These are phyloP conservation scores for Microcebus jonahi DNA, from an alignment of 2,113 vertebrate species.

Conservation along the genomic window DNA sequence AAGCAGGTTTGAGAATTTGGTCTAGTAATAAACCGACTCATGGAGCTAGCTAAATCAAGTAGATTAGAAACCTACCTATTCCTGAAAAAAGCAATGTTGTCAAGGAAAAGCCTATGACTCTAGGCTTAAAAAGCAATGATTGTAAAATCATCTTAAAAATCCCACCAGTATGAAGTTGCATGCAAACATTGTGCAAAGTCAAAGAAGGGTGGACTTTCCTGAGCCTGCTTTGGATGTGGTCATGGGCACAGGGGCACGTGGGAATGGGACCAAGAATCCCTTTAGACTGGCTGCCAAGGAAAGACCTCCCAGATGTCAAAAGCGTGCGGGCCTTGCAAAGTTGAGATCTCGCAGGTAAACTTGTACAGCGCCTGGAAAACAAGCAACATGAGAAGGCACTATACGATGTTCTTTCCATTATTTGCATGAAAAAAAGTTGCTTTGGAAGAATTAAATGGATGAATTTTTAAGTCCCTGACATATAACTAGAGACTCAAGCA, in stretches of 20 bases:
- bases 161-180: not conserved
- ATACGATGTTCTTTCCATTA: not conserved
- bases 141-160: not conserved
- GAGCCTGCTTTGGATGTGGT: no score
- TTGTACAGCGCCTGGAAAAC: not conserved
- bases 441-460: not conserved
- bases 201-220: not conserved
- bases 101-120: not conserved
- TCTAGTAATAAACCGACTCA: not conserved
- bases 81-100: not conserved
- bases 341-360: no score
- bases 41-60: no score
- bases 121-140: not conserved
- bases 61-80: not conserved
- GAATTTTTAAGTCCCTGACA: not conserved
- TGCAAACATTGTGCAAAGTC: not conserved
- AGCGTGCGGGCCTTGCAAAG: fast-evolving
- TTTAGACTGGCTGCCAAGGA: not conserved
- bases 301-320: not conserved
- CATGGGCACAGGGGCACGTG: not conserved
- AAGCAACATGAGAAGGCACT: not conserved
- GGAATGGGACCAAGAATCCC: no score
- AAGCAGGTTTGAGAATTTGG: not conserved
- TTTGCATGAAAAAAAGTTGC: no score
- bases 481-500: not conserved